These are phyloP conservation scores for Callaeas wilsoni DNA, from an alignment of 2,113 vertebrate species.

Conservation along the genomic window DNA sequence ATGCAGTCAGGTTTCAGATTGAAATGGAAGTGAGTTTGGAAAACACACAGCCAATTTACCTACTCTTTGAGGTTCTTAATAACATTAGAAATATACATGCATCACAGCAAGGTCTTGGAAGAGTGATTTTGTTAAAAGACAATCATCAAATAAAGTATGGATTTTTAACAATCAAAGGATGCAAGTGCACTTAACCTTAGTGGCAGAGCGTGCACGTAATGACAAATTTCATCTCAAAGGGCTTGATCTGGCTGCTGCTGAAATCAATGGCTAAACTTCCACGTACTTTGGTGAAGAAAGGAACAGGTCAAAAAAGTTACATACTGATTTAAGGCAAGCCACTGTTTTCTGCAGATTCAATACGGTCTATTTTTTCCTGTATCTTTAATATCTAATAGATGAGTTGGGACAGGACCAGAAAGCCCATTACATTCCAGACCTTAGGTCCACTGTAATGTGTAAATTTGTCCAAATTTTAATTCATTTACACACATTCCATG, in stretches of 20 bases:
- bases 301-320: background rate
- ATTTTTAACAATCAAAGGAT: constrained; percentile 63
- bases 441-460: background rate
- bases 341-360: background rate
- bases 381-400: background rate
- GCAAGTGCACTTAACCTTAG: constrained; percentile 46
- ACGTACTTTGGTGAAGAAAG: background rate
- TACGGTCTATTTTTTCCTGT: background rate
- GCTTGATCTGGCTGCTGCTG: constrained; percentile 15
- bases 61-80: constrained; percentile 64
- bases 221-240: constrained; percentile 49
- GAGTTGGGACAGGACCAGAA: background rate
- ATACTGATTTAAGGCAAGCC: background rate
- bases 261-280: constrained; percentile 45
- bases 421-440: background rate
- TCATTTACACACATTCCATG: background rate
- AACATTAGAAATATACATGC: constrained; percentile 58
- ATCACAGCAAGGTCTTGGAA: constrained; percentile 45
- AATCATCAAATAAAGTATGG: constrained; percentile 64
- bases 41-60: constrained; percentile 60
- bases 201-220: constrained; percentile 38
- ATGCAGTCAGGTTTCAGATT: constrained; percentile 40
- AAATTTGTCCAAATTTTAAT: background rate
- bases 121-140: constrained; percentile 60
- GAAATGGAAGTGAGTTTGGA: constrained; percentile 59